Evolutionary conservation across 2,888 invertebrate genomes (phyloP), one percentile per base, ranked within the genome.

Genomic region (Apeira syringaria): DNA sequence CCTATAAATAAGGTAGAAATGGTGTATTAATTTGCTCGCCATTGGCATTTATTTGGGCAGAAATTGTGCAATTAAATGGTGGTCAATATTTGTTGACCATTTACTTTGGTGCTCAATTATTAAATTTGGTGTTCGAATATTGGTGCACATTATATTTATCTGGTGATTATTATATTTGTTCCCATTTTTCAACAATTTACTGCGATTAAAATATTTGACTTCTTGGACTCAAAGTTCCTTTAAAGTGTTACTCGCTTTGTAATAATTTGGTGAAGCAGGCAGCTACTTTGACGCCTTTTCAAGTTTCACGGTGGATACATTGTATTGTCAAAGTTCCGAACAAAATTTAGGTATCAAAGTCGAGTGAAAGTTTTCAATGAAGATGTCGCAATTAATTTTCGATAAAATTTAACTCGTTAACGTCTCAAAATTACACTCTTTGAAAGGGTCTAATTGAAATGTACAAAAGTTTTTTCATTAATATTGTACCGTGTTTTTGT

Each of bases 361-460:
- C 74, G 65, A 78, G 72, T 75, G 67, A 69, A 75, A 85, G 68
- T 88, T 86, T 84, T 77, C 80, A 80, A 81, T 82, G 83, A 82
- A 86, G 85, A 85, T 82, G 86, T 87, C 82, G 84, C 84, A 86
- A 88, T 87, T 88, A 88, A 87, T 88, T 87, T 87, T 83, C 85
- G 81, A 85, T 86, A 81, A 85, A 87, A 84, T 87, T 85, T 79
- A 80, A 81, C 83, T 85, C 87, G 85, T 86, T 87, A 86, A 85
- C 85, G 80, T 79, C 76, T 68, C 73, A 72, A 83, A 84, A 82
- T 84, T 80, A 81, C 78, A 76, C 73, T 68, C 74, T 80, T 78
- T 80, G 72, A 76, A 75, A 73, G 73, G 71, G 68, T 68, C 67
- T 73, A 83, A 87, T 87, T 83, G 82, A 85, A 83, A 82, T 73